A percentile compares a stretch with the other conserved stretches of the same genome.
Conservation (phyloP, 2,113 vertebrate genomes). For the mouse (Mus musculus) region DNA sequence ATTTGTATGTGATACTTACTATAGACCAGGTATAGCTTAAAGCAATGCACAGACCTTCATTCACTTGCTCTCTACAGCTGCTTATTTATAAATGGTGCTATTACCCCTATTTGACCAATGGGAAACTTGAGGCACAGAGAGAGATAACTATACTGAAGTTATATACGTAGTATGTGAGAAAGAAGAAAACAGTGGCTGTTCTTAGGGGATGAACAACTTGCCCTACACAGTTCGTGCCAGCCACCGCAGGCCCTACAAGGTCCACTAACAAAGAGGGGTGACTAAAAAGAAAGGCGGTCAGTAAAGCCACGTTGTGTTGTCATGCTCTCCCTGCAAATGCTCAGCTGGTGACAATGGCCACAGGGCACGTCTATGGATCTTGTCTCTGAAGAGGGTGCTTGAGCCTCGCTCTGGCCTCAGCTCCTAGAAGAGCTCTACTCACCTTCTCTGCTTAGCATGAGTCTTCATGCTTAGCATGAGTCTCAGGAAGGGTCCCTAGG, state of each 20-base stretch:
- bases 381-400: background rate
- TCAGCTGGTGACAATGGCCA: rapidly evolving
- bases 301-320: background rate
- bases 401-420: background rate
- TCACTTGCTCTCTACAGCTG: background rate
- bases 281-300: background rate
- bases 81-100: background rate
- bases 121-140: conserved; percentile 32
- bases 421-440: background rate
- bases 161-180: background rate
- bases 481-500: background rate
- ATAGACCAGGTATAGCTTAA: background rate
- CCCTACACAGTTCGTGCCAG: background rate
- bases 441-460: background rate
- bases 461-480: no score
- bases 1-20: conserved; percentile 1
- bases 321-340: background rate
- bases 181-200: background rate
- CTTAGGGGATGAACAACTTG: background rate
- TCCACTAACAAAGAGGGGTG: background rate
- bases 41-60: background rate
- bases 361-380: background rate
- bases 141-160: background rate
- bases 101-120: conserved; percentile 24
- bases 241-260: background rate